Evolutionary conservation across 1,140 invertebrate genomes (phyloP), one percentile per base, ranked within the genome.

Genomic region (Apolygus lucorum): DNA sequence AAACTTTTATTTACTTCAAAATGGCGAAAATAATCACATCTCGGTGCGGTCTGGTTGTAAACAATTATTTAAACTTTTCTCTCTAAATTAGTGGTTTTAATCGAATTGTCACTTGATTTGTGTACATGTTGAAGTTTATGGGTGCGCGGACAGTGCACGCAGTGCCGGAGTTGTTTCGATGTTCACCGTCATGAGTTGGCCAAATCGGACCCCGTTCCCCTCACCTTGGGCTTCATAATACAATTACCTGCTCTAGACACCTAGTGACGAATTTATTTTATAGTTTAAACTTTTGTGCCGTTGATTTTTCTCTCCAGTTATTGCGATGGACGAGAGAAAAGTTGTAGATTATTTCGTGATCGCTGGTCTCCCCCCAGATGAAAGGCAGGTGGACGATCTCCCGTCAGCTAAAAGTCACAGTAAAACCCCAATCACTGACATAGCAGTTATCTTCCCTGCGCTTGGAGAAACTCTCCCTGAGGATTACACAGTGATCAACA

Each of bases 291-390:
- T 42, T 42, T 42, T 42, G 4, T 4, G 34, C 17, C 34, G 34
- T 42, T 17, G n/a, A 42, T 42, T 42, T 4, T 42, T 42, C 4
- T 4, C 17, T 42, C 34, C 34, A 8, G 4, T 42, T 42, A 42
- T 42, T 17, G 34, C 17, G 34, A 92, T 92, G 90, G 90, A 92
- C 76, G 90, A 92, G 75, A 82, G 88, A 76, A 83, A 88, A 78
- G 88, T 93, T 64, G 90, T 89, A 22, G 90, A 99, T 81, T 98
- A 98, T 81, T 99, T 99, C 85, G 95, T 99, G 70, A 90, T 99
- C 49, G 95, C 95, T 77, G 96, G 96, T 21, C 82, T 99, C 76
- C 90, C 92, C 11, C 82, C 88, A 77, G 90, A 92, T 76, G 93
- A 96, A 76, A 87, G 86, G 71, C 86, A 87, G 82, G 84, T 87